Evolutionary conservation across 1,140 invertebrate genomes (phyloP).

Genomic region (Stegodyphus dumicola): DNA sequence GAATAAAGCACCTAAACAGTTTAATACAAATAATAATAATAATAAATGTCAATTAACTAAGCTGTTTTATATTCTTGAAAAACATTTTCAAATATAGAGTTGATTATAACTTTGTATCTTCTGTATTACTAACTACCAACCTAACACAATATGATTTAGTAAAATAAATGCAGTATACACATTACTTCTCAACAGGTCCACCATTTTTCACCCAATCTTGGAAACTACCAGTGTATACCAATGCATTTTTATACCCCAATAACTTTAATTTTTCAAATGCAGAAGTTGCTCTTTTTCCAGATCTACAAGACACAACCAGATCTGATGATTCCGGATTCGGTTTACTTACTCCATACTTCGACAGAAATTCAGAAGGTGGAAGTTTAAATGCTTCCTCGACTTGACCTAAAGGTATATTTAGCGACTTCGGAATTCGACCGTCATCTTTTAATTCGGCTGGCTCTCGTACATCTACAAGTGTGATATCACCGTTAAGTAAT

Average conservation of each 20-base stretch:
- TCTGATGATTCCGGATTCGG: conserved; percentile 5
- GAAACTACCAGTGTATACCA: conserved; percentile 52
- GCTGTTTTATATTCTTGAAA: no score
- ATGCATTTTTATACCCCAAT: conserved; percentile 26
- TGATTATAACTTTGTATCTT: no score
- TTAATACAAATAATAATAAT: no score
- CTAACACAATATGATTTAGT: no score
- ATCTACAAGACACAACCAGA: conserved; percentile 50
- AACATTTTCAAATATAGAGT: no score
- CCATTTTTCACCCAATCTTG: conserved; percentile 52
- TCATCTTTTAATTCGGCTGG: conserved; percentile 61
- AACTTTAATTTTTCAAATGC: conserved; percentile 19
- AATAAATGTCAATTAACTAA: no score
- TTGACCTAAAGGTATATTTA: conserved; percentile 63
- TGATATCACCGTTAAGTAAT: conserved; percentile 33
- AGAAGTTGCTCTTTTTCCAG: conserved; percentile 45
- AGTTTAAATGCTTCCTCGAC: conserved; percentile 54
- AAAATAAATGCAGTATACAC: neutral
- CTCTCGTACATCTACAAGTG: conserved; percentile 64
- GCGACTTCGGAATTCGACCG: conserved; percentile 62
- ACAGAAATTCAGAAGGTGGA: conserved; percentile 19
- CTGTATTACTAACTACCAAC: no score
- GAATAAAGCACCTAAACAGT: no score
- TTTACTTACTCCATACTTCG: conserved; percentile 42
- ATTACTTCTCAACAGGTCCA: conserved; percentile 43